Evolutionary conservation across 2,113 vertebrate genomes (phyloP).

Genomic region (Myanophis thanlyinensis): DNA sequence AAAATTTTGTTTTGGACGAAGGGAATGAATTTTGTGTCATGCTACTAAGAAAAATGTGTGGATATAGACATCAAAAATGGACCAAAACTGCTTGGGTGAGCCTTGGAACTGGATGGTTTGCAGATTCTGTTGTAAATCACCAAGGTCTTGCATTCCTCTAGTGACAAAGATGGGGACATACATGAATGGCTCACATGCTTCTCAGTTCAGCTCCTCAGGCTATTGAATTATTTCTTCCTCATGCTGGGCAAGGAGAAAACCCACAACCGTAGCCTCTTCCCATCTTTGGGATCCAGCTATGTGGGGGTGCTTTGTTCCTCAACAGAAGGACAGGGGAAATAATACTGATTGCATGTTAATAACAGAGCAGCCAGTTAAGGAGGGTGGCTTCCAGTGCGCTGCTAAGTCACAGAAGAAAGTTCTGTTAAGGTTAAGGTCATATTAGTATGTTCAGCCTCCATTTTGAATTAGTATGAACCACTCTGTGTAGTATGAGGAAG

Average conservation of each 20-base stretch:
- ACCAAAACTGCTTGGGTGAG: background rate
- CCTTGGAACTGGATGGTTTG: background rate
- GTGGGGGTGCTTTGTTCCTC: slow-evolving; percentile 39
- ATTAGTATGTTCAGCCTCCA: background rate
- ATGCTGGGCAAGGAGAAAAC: slow-evolving; percentile 37
- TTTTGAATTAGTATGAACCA: background rate
- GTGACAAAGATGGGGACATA: background rate
- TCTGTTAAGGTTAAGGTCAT: background rate
- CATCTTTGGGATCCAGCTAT: slow-evolving; percentile 28
- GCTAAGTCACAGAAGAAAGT: background rate
- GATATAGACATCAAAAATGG: background rate
- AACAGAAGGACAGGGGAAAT: slow-evolving; percentile 22
- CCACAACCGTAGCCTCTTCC: slow-evolving; percentile 46
- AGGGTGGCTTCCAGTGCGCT: background rate
- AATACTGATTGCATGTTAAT: background rate
- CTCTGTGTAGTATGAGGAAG: background rate
- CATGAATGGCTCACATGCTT: background rate
- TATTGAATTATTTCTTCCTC: slow-evolving; percentile 11
- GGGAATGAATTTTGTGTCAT: background rate
- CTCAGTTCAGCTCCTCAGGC: background rate
- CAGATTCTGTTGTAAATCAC: background rate
- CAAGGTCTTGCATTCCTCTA: background rate
- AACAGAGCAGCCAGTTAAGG: accelerated
- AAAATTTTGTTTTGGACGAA: background rate
- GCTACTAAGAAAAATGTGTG: background rate